Evolutionary conservation across 2,797 vertebrate genomes (phyloP), one percentile per base, ranked within the genome.

Genomic region (Geotria australis): DNA sequence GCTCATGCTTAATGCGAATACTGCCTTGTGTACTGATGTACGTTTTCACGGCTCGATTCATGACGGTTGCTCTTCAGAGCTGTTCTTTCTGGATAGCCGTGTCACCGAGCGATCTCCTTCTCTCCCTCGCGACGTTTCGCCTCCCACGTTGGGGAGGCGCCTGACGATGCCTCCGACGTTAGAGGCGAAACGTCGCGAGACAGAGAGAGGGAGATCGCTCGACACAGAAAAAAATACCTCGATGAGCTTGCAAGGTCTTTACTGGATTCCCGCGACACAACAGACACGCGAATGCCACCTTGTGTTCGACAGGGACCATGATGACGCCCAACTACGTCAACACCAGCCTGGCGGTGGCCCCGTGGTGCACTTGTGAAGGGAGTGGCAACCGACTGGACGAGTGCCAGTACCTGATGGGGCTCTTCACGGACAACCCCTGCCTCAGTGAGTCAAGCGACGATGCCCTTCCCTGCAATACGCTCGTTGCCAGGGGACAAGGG

Each of bases 301-400:
- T 45, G 65, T 38, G 58, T 45, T 59, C 57, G 47, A 5, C 63
- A 96, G 89, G 89, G 24, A 96, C 85, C 10, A 70, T 74, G 62
- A 80, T 95, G 80, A 96, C 89, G 8, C 89, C 89, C 56, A 96
- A 96, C 72, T 96, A 88, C 45, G 60, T 91, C 64, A 88, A 81
- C 66, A 71, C 70, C 69, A 91, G 78, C 3, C 69, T 71, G 57
- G 78, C 78, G 1, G 74, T 89, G 62, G 77, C 84, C 2, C 72
- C 89, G 69, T 85, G 79, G 79, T 96, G 89, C 56, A 79, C 76
- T 9, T 96, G 89, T 63, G 75, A 80, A 59, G 81, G 79, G 64
- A 95, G 83, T 2, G 85, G 83, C 47, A 95, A 95, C 64, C 72
- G 79, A 64, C 80, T 78, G 71, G 80, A 84, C 59, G 79, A 88